phyloP scores from a whole-genome alignment of 2,797 vertebrate species.

The Lacerta agilis region DNA sequence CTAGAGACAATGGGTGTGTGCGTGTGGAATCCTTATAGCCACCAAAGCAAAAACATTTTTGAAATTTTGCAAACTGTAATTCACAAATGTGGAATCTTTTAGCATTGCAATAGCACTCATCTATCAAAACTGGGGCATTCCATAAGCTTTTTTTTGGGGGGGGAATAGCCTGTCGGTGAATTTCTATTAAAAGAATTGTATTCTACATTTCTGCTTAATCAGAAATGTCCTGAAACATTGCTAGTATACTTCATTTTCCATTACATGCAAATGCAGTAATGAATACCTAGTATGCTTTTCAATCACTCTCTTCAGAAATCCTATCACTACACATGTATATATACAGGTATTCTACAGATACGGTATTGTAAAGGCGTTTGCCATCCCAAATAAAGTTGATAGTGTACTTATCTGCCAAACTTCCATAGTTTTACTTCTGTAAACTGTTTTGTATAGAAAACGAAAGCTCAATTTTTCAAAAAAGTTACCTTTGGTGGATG shows the following conservation, averaged over 20 bases:
- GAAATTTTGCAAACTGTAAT: conserved; percentile 69
- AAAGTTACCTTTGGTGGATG: background rate
- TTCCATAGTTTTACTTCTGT: conserved; percentile 18
- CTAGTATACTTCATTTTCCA: conserved; percentile 36
- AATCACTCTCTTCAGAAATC: conserved; percentile 38
- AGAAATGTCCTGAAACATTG: conserved; percentile 46
- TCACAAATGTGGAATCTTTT: conserved; percentile 69
- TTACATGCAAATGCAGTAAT: conserved; percentile 51
- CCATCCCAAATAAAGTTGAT: conserved; percentile 11
- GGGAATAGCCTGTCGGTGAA: conserved; percentile 31
- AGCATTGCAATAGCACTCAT: conserved; percentile 67
- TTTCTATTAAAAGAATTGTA: conserved; percentile 17
- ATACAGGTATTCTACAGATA: conserved; percentile 4
- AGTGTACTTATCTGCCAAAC: conserved; percentile 51
- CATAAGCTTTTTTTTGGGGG: conserved; percentile 55
- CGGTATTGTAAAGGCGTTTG: conserved; percentile 41
- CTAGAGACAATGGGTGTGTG: background rate
- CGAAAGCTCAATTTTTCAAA: conserved; percentile 2
- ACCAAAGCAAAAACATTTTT: conserved; percentile 76
- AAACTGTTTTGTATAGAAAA: conserved; percentile 23
- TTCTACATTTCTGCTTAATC: conserved; percentile 48
- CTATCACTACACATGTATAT: background rate
- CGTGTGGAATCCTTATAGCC: conserved; percentile 40
- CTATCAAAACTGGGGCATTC: conserved; percentile 73
- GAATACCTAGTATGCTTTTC: conserved; percentile 44